A percentile compares a stretch with the other conserved stretches of the same genome.
These are phyloP conservation scores for Drosophila monieri DNA, from an alignment of 2,888 invertebrate species.

Conservation along the genomic window DNA sequence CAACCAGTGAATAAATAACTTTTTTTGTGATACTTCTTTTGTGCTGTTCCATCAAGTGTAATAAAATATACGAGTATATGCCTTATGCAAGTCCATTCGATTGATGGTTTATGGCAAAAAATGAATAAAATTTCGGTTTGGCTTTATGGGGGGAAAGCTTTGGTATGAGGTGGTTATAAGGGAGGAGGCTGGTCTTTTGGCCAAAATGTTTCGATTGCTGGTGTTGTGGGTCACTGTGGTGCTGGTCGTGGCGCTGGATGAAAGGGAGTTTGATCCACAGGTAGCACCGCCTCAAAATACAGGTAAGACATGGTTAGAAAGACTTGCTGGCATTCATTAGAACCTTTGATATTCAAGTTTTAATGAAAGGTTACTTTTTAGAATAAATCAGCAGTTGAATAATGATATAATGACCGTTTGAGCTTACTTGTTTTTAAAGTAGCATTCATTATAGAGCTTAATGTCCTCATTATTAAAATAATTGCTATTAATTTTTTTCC, in stretches of 20 bases:
- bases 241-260: conserved; percentile 31
- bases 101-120: conserved; percentile 12
- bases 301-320: conserved; percentile 37
- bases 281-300: conserved; percentile 55
- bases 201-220: conserved; percentile 42
- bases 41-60: conserved; percentile 36
- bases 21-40: conserved; percentile 63
- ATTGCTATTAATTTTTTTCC: background rate
- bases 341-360: background rate
- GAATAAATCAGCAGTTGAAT: background rate
- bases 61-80: conserved; percentile 50
- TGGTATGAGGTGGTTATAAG: conserved; percentile 51
- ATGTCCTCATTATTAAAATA: background rate
- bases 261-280: conserved; percentile 58
- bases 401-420: background rate
- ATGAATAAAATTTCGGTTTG: background rate
- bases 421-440: too few species aligned
- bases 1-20: conserved; percentile 6
- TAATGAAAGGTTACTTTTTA: background rate
- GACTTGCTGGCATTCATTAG: background rate
- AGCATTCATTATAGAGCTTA: too few species aligned
- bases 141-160: conserved; percentile 45
- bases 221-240: conserved; percentile 29
- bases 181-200: background rate
- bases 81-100: conserved; percentile 33